phyloP scores from a whole-genome alignment of 2,113 vertebrate genomes.

The Nasalis larvatus region DNA sequence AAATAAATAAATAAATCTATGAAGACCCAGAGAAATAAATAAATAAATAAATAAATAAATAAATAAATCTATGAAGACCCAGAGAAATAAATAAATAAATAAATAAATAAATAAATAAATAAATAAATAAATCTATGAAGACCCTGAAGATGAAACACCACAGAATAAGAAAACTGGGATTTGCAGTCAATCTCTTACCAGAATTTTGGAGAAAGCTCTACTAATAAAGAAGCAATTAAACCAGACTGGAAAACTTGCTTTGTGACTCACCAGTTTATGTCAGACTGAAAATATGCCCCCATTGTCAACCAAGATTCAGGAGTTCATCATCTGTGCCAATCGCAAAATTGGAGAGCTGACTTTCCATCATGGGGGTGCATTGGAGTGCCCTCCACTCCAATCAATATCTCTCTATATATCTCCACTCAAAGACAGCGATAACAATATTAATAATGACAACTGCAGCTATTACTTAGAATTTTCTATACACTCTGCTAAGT shows the following conservation, averaged over 20 bases:
- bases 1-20: not conserved
- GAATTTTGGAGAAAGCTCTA: not conserved
- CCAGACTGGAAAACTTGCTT: constrained; percentile 11
- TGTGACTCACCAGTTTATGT: not conserved
- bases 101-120: no score
- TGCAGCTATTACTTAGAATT: not conserved
- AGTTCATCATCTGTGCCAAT: not conserved
- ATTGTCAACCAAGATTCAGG: not conserved
- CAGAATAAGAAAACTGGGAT: not conserved
- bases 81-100: not conserved
- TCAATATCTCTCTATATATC: not conserved
- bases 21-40: not conserved
- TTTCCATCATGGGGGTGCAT: not conserved
- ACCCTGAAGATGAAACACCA: not conserved
- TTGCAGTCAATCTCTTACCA: not conserved
- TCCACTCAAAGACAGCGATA: not conserved
- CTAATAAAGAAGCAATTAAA: constrained; percentile 7
- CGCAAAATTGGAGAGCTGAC: not conserved
- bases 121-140: not conserved
- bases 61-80: not conserved
- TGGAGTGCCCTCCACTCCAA: not conserved
- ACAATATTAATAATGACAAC: not conserved
- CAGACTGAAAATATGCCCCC: not conserved
- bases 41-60: no score
- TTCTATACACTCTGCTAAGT: not conserved